These are phyloP conservation scores for Triplophysa yarkandensis DNA, from an alignment of 2,797 vertebrate genomes.

Conservation along the genomic window DNA sequence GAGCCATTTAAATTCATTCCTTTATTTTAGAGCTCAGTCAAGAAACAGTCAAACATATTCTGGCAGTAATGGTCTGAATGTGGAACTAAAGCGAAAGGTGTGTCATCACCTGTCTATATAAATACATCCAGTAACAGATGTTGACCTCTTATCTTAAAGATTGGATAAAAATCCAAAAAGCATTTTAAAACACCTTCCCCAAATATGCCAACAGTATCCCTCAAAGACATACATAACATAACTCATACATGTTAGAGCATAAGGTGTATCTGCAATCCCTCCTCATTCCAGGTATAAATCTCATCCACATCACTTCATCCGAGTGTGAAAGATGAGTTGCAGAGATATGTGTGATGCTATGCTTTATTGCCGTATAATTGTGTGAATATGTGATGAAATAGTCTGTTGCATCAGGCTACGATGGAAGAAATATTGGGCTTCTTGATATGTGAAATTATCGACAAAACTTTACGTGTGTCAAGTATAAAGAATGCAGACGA, in stretches of 20 bases:
- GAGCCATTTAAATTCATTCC: background rate
- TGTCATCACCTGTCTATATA: slow-evolving; percentile 11
- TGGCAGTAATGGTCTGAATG: slow-evolving; percentile 12
- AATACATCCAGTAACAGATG: slow-evolving; percentile 3
- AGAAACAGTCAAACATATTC: slow-evolving; percentile 21
- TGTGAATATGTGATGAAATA: slow-evolving; percentile 34
- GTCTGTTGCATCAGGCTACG: slow-evolving; percentile 28
- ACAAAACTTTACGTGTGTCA: background rate
- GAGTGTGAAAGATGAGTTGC: slow-evolving; percentile 12
- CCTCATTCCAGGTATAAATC: slow-evolving; percentile 4
- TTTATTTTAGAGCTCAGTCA: slow-evolving; percentile 1
- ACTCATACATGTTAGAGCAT: background rate
- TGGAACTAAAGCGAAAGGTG: background rate
- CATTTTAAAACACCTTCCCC: slow-evolving; percentile 29
- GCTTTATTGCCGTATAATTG: slow-evolving; percentile 15
- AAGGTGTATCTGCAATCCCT: background rate
- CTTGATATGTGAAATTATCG: slow-evolving; percentile 22
- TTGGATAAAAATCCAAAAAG: slow-evolving; percentile 11
- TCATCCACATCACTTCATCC: slow-evolving; percentile 5
- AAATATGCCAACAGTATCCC: slow-evolving; percentile 17
- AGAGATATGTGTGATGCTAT: background rate
- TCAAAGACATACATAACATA: slow-evolving; percentile 19
- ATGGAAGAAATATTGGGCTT: slow-evolving; percentile 23
- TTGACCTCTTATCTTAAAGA: background rate
- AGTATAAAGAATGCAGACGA: background rate